Base-by-base conservation (phyloP, 2,888 invertebrate genomes). In the Drosophila meridionalis region DNA sequence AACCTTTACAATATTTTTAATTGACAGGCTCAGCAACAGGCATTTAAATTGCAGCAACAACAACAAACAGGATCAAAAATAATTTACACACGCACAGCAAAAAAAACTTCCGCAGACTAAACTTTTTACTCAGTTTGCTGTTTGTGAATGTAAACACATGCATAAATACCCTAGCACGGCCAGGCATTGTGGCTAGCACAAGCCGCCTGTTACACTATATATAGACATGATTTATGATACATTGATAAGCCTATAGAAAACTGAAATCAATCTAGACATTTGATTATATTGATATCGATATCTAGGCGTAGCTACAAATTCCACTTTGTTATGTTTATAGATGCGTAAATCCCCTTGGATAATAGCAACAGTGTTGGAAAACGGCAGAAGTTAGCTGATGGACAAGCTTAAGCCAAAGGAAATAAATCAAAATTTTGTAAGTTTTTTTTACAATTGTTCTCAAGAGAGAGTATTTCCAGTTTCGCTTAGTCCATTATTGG, bases 1-100 rank as follows among this genome's bases (percentile, higher is more conserved):
- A 82, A 69, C 63, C 65, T 67, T 71, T 61, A 71, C 59, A 66
- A 69, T 71, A 60, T 60, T 77, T 78, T 59, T 83, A 78, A 82
- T 83, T 82, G 79, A 59, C 74, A 64, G 57, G n/a, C 26, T 12
- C 68, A 72, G 78, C 78, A 76, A 69, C 73, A 69, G 59, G 64
- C 75, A 72, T 62, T 67, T 59, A 64, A 58, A 64, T 53, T 63
- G 68, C 56, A 53, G 28, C 30, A 59, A 53, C 69, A 80, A 70
- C 60, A 63, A 47, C 71, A 57, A 38, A 48, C 67, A 58, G n/a
- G 9, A 69, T 47, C 43, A 58, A 68, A 73, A 83, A 83, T 74
- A 83, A 75, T 81, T 79, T 69, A 79, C 77, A 67, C 74, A 79
- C 68, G 68, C 73, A 65, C 61, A 61, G 60, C 45, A 61, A 38